These are phyloP conservation scores for Ceratosolen fusciceps DNA, from an alignment of 1,140 invertebrate genomes.

Conservation along the genomic window DNA sequence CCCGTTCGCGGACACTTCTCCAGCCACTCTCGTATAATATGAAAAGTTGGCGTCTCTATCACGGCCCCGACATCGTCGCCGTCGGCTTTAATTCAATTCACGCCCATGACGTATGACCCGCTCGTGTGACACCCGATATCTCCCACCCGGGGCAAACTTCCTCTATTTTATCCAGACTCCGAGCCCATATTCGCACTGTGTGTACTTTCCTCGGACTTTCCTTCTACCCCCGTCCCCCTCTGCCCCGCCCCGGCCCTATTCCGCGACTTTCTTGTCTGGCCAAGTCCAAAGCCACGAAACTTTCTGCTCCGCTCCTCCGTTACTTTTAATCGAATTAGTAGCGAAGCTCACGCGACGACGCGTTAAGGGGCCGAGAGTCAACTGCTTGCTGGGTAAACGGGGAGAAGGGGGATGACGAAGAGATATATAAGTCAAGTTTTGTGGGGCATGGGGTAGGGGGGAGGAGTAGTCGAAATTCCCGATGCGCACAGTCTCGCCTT, in stretches of 20 bases:
- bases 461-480: conserved; percentile 31
- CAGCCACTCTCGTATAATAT: conserved; percentile 56
- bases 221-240: conserved; percentile 1
- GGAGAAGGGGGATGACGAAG: background rate
- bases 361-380: background rate
- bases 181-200: background rate
- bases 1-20: too few relatives aligned
- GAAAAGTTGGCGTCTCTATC: conserved; percentile 64
- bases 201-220: background rate
- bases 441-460: background rate
- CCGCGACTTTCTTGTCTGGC: conserved; percentile 4
- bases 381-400: background rate
- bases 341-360: background rate
- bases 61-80: conserved; percentile 53
- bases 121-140: conserved; percentile 62
- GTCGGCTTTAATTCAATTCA: conserved; percentile 64
- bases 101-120: conserved; percentile 61
- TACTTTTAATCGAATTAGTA: conserved; percentile 37
- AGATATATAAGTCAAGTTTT: background rate
- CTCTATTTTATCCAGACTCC: conserved; percentile 51
- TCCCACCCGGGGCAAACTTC: conserved; percentile 52
- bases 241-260: conserved; percentile 35
- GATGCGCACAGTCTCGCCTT: background rate
- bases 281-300: conserved; percentile 11
- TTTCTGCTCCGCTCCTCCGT: background rate